Conservation (phyloP, 2,113 vertebrate genomes). For the Corydoras sp. region DNA sequence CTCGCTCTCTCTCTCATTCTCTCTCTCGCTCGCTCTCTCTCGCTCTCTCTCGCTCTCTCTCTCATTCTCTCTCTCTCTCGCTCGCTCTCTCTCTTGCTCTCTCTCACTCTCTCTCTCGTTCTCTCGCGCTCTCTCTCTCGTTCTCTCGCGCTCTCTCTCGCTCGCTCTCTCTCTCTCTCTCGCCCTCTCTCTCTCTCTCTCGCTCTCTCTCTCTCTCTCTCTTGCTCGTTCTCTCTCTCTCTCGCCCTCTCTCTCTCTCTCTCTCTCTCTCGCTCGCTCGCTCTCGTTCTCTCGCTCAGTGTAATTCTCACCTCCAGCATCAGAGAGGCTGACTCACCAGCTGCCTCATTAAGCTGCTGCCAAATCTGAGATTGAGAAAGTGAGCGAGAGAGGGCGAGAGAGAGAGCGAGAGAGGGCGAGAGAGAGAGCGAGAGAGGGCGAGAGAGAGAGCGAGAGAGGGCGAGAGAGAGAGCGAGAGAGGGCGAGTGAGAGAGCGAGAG, state of each 20-base stretch:
- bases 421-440: slow-evolving; percentile 18
- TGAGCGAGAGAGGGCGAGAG: slow-evolving; percentile 57
- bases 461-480: not conserved
- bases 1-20: slow-evolving; percentile 23
- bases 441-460: not conserved
- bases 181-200: slow-evolving; percentile 19
- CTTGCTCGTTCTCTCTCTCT: slow-evolving; percentile 12
- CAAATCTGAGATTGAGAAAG: slow-evolving; percentile 58
- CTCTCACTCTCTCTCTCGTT: not conserved
- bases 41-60: slow-evolving; percentile 21
- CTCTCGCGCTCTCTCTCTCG: slow-evolving; percentile 13
- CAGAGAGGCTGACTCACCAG: slow-evolving; percentile 67
- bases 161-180: slow-evolving; percentile 4
- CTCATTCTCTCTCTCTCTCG: not conserved
- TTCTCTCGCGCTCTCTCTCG: not conserved
- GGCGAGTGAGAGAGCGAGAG: slow-evolving; percentile 63
- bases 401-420: slow-evolving; percentile 44
- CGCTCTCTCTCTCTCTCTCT: not conserved
- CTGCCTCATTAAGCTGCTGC: slow-evolving; percentile 63
- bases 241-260: slow-evolving; percentile 24
- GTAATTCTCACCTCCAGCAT: slow-evolving; percentile 67
- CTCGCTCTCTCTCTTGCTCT: slow-evolving; percentile 16
- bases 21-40: not conserved
- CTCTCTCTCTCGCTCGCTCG: slow-evolving; percentile 44
- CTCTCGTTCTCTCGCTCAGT: slow-evolving; percentile 46